A percentile compares a stretch with the other conserved stretches of the same genome.
phyloP scores from a whole-genome alignment of 2,113 vertebrate species.

The Tyto alba region DNA sequence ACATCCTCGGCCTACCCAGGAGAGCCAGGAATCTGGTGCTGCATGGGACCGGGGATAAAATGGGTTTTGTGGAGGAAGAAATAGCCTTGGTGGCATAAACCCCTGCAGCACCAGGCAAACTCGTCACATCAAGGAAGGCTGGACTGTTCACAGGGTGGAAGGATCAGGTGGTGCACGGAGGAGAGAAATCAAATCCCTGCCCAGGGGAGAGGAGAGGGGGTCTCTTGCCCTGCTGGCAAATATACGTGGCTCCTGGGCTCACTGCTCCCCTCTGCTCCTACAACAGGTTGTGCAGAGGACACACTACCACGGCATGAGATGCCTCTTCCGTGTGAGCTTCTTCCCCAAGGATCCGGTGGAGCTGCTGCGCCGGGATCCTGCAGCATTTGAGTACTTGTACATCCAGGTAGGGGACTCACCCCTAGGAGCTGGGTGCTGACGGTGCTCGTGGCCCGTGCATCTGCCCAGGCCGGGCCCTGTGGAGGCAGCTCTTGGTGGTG shows the following conservation, averaged over 20 bases:
- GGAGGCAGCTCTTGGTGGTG: background rate
- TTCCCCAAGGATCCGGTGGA: slow-evolving; percentile 97
- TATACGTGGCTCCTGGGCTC: background rate
- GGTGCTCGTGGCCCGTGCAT: fast-evolving
- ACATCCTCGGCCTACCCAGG: background rate
- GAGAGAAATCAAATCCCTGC: background rate
- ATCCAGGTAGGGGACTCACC: slow-evolving; percentile 81
- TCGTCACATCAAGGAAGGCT: background rate
- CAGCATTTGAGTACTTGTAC: slow-evolving; percentile 97
- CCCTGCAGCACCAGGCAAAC: background rate
- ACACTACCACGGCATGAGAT: slow-evolving; percentile 97
- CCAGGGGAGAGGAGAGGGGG: background rate
- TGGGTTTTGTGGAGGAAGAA: fast-evolving
- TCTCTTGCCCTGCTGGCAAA: background rate
- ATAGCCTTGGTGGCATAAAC: background rate
- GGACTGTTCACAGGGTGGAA: background rate
- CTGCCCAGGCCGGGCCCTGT: background rate
- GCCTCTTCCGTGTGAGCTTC: slow-evolving; percentile 96
- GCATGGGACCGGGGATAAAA: background rate
- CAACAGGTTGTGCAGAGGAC: slow-evolving; percentile 95
- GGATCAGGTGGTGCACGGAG: background rate
- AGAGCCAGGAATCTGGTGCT: background rate
- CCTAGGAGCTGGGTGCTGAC: background rate
- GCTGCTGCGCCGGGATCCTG: slow-evolving; percentile 88
- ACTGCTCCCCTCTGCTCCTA: background rate